Conservation (phyloP, 2,888 invertebrate genomes). For the Brachyopa scutellaris region DNA sequence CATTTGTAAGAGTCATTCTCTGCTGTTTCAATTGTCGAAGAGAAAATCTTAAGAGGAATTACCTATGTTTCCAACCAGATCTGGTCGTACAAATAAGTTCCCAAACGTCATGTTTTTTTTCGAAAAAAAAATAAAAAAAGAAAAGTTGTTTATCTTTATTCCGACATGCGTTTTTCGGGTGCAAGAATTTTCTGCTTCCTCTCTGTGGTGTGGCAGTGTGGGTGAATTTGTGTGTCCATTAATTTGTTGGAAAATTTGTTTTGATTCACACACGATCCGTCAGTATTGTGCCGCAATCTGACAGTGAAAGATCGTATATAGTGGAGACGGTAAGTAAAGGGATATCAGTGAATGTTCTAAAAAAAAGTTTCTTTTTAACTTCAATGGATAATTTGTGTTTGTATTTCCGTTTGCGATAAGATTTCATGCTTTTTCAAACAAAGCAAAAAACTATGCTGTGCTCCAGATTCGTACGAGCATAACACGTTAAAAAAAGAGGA, state of each 20-base stretch:
- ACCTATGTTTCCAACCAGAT: too few relatives aligned
- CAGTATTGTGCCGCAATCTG: constrained; percentile 63
- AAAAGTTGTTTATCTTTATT: constrained; percentile 61
- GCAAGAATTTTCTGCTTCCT: constrained; percentile 22
- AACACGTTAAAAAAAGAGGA: constrained; percentile 18
- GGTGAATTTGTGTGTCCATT: constrained; percentile 30
- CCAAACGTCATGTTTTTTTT: too few relatives aligned
- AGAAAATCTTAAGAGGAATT: too few relatives aligned
- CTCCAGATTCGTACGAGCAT: constrained; percentile 39
- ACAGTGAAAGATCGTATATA: constrained; percentile 54
- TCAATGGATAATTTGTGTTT: constrained; percentile 45
- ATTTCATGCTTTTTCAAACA: constrained; percentile 32
- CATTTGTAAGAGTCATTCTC: not conserved
- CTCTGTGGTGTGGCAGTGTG: constrained; percentile 13
- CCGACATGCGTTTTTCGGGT: constrained; percentile 47
- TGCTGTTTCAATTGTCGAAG: too few relatives aligned
- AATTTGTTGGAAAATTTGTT: constrained; percentile 48
- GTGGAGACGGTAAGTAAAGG: constrained; percentile 52
- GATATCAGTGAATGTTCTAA: constrained; percentile 20
- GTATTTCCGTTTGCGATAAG: constrained; percentile 67
- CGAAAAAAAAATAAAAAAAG: too few relatives aligned
- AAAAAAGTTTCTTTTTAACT: constrained; percentile 8
- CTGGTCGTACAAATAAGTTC: too few relatives aligned
- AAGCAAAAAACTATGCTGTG: constrained; percentile 38
- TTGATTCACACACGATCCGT: constrained; percentile 53